A percentile compares a stretch with the other conserved stretches of the same genome.
phyloP scores from a whole-genome alignment of 2,797 vertebrate species.

The Botia kubotai region DNA sequence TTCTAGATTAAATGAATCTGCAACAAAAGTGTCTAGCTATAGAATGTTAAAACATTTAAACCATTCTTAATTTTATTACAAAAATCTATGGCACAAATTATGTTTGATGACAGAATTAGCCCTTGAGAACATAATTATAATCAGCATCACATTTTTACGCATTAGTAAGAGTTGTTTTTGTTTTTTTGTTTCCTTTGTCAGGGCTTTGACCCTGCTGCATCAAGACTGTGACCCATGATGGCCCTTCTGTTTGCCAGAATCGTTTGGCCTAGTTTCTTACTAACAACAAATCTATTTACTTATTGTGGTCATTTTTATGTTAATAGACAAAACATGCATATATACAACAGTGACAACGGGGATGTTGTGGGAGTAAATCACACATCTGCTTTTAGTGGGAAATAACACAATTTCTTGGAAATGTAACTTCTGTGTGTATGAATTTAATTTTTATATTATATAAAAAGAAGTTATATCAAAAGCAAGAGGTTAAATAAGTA shows the following conservation, averaged over 20 bases:
- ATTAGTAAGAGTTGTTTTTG: slow-evolving; percentile 54
- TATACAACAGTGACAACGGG: slow-evolving; percentile 19
- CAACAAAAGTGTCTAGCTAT: no score
- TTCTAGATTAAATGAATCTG: no score
- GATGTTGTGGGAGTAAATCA: slow-evolving; percentile 29
- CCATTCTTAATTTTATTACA: not conserved
- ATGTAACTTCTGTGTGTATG: no score
- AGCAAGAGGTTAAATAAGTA: not conserved
- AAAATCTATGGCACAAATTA: not conserved
- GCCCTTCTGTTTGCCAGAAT: slow-evolving; percentile 77
- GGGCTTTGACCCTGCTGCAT: slow-evolving; percentile 64
- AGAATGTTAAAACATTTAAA: not conserved
- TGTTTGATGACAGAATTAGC: not conserved
- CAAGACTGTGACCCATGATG: slow-evolving; percentile 74
- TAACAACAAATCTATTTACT: slow-evolving; percentile 78
- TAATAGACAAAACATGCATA: slow-evolving; percentile 72
- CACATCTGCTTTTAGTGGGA: slow-evolving; percentile 31
- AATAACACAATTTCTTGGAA: not conserved
- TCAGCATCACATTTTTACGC: slow-evolving; percentile 59
- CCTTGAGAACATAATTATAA: not conserved
- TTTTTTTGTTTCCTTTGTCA: slow-evolving; percentile 76
- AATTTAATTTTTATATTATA: no score
- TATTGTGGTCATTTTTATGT: slow-evolving; percentile 75
- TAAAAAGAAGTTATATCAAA: no score
- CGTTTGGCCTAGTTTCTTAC: slow-evolving; percentile 83